phyloP scores from a whole-genome alignment of 2,113 vertebrate genomes.

The Isichthys henryi region DNA sequence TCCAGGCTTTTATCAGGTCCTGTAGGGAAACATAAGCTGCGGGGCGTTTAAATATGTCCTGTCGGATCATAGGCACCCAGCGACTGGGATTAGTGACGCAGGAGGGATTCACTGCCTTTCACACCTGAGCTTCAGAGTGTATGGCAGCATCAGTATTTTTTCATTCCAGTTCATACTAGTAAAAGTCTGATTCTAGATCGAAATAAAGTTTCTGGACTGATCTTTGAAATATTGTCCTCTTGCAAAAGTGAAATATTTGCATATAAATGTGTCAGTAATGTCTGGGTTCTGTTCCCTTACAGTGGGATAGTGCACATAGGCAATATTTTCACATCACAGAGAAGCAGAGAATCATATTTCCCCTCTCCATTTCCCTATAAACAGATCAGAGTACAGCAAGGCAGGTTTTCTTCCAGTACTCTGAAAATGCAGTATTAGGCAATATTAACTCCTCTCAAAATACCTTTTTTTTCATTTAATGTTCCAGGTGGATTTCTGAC shows the following conservation, averaged over 20 bases:
- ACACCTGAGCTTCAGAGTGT: neutral
- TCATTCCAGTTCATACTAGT: neutral
- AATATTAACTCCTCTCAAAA: neutral
- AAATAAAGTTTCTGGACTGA: no score
- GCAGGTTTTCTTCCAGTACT: neutral
- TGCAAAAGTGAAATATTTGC: no score
- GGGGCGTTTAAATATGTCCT: neutral
- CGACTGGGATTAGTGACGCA: neutral
- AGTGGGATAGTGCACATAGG: no score
- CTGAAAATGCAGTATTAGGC: neutral
- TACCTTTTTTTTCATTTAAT: neutral
- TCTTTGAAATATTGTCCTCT: no score
- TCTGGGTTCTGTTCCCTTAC: no score
- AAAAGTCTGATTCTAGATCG: neutral
- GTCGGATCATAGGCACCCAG: neutral
- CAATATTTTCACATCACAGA: no score
- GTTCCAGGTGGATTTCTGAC: neutral
- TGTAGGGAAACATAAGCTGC: neutral
- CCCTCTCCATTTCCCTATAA: neutral
- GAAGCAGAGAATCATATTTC: neutral
- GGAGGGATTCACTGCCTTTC: neutral
- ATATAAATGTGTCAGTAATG: no score
- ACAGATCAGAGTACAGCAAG: neutral
- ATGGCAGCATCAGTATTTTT: neutral
- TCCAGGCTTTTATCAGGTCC: neutral